Evolutionary conservation across 92 coral and sea anemone species (phyloP), one percentile per base, ranked within the genome.

Genomic region (Porites divaricata): DNA sequence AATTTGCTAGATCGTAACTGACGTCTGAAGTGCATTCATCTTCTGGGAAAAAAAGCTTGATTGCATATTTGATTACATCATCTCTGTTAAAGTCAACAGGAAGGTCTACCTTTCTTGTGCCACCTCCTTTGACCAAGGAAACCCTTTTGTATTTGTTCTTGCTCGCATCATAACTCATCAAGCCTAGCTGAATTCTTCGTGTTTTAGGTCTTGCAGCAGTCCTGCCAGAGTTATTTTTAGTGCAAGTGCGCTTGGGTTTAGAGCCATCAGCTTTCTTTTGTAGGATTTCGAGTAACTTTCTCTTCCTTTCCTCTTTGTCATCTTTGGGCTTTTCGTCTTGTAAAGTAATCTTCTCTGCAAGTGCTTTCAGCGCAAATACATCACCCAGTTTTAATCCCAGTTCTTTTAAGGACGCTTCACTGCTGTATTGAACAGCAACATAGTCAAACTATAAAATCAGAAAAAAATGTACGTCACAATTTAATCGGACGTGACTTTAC

Each of bases 121-220:
- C 73, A 10, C 50, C 73, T 23, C 73, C 73, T 68, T 68, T 68
- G 13, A 68, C 73, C 49, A 68, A 68, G 14, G 73, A 68, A 12
- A 68, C 23, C 5, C 15, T 68, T 35, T 49, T 68, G 50, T 68
- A 68, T 35, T 68, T 68, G 9, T 59, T 59, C 2, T 59, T 59
- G n/a, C 6, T 13, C 1, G 0, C 19, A 59, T 59, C 64, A 59
- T 14, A 53, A 53, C 58, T 1, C 64, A 59, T 59, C 64, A 59
- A 14, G 16, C 64, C 64, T 10, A 59, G 64, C 16, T 6, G 19
- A n/a, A 59, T 59, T 59, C 64, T 59, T 59, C 22, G 0, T n/a
- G 64, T 59, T 59, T 1, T 59, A 17, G 16, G 64, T 35, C 23
- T 59, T 59, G 9, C 64, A 35, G 45, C 64, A 4, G 64, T 59